A percentile compares a stretch with the other conserved stretches of the same genome.
Evolutionary conservation across 2,888 invertebrate species (phyloP).

Genomic region (Synergus japonicus): DNA sequence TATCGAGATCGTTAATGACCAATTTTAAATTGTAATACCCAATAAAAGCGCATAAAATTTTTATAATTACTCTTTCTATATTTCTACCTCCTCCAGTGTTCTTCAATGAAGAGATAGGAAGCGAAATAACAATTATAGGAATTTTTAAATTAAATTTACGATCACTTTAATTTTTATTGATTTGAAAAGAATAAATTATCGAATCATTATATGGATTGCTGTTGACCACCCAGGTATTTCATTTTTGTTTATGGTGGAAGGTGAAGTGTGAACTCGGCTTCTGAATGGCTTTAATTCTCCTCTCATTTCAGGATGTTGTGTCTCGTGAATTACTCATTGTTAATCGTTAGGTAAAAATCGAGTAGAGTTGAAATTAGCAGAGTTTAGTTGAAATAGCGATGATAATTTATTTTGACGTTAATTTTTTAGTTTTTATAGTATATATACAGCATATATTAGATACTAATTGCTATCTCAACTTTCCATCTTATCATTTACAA

Average conservation of each 20-base stretch:
- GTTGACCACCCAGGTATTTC: conserved; percentile 23
- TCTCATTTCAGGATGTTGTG: conserved; percentile 33
- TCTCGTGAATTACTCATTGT: conserved; percentile 15
- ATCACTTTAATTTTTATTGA: background rate
- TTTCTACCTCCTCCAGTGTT: background rate
- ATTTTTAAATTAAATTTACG: too few relatives aligned
- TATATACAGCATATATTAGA: background rate
- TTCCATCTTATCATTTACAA: background rate
- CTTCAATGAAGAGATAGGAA: background rate
- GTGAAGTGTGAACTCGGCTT: conserved; percentile 34
- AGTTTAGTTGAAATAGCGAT: background rate
- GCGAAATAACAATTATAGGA: too few relatives aligned
- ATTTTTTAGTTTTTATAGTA: background rate
- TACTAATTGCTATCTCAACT: background rate
- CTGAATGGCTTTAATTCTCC: conserved; percentile 18
- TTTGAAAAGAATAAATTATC: background rate
- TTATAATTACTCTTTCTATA: background rate
- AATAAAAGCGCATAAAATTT: background rate
- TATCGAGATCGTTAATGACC: conserved; percentile 55
- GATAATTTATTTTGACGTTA: background rate
- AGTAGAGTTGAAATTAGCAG: background rate
- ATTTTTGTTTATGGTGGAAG: conserved; percentile 23
- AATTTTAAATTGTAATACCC: background rate
- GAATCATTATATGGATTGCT: background rate
- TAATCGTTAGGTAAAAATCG: background rate